A percentile compares a stretch with the other conserved stretches of the same genome.
Evolutionary conservation across 2,797 vertebrate genomes (phyloP).

Genomic region (Eulemur mongoz): DNA sequence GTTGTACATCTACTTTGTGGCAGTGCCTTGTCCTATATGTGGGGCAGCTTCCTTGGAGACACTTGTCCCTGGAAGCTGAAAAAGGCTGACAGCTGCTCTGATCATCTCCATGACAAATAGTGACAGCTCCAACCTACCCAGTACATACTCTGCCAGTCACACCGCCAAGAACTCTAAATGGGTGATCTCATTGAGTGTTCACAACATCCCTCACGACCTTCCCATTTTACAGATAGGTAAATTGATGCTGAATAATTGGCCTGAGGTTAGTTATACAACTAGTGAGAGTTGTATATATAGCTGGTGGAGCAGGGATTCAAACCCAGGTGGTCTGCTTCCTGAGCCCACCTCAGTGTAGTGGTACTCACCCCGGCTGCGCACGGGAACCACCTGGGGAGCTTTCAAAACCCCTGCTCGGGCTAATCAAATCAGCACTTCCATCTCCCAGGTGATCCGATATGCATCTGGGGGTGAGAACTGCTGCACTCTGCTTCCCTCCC

Average conservation of each 20-base stretch:
- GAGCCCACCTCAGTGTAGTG: not conserved
- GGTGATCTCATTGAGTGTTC: not conserved
- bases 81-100: not conserved
- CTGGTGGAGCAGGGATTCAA: not conserved
- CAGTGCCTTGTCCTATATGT: not conserved
- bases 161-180: not conserved
- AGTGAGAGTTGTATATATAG: not conserved
- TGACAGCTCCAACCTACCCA: not conserved
- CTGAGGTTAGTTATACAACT: not conserved
- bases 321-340: not conserved
- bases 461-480: not conserved
- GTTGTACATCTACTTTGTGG: not conserved
- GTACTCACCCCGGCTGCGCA: not conserved
- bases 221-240: not conserved
- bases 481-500: fast-evolving
- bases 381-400: not conserved
- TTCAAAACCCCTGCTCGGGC: not conserved
- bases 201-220: not conserved
- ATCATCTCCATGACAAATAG: not conserved
- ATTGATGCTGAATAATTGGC: not conserved
- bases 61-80: not conserved
- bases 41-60: not conserved
- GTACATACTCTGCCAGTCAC: not conserved
- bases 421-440: too few species aligned
- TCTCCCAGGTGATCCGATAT: not conserved